phyloP scores from a whole-genome alignment of 1,140 invertebrate species.

The Solenopsis fugax region DNA sequence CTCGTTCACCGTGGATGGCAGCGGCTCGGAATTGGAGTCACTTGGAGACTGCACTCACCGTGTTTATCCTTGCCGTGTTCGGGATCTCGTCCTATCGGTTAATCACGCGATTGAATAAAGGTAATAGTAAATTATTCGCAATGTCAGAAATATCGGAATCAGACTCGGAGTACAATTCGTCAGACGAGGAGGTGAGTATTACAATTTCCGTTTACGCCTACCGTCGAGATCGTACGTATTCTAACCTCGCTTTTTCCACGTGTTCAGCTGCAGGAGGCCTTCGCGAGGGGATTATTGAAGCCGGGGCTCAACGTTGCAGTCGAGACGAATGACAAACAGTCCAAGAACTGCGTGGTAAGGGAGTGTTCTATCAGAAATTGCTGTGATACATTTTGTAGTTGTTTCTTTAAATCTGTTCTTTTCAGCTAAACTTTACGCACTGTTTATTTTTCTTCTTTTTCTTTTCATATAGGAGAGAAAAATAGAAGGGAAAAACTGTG shows the following conservation, averaged over 20 bases:
- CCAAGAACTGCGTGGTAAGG: constrained; percentile 90
- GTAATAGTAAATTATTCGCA: neutral
- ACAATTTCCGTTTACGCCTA: constrained; percentile 14
- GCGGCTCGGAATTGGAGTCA: neutral
- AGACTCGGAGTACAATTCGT: constrained; percentile 83
- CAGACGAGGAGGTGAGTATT: constrained; percentile 85
- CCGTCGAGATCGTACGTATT: constrained; percentile 28
- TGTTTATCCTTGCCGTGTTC: neutral
- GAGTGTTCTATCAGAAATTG: constrained; percentile 13
- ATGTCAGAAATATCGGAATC: constrained; percentile 65
- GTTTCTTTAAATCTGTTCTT: neutral
- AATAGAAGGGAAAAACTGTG: too few relatives aligned
- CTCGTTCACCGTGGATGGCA: too few relatives aligned
- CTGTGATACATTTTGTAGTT: neutral
- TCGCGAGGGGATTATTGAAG: constrained; percentile 92
- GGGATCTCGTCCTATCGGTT: neutral
- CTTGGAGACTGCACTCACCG: neutral
- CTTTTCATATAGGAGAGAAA: too few relatives aligned
- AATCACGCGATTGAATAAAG: neutral
- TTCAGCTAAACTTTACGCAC: too few relatives aligned
- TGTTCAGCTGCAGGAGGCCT: constrained; percentile 93
- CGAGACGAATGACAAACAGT: constrained; percentile 86
- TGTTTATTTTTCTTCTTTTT: too few relatives aligned
- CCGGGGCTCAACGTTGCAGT: constrained; percentile 93
- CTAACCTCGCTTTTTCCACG: constrained; percentile 72